Conservation (phyloP, 2,888 invertebrate species). For the Tiphia femorata region DNA sequence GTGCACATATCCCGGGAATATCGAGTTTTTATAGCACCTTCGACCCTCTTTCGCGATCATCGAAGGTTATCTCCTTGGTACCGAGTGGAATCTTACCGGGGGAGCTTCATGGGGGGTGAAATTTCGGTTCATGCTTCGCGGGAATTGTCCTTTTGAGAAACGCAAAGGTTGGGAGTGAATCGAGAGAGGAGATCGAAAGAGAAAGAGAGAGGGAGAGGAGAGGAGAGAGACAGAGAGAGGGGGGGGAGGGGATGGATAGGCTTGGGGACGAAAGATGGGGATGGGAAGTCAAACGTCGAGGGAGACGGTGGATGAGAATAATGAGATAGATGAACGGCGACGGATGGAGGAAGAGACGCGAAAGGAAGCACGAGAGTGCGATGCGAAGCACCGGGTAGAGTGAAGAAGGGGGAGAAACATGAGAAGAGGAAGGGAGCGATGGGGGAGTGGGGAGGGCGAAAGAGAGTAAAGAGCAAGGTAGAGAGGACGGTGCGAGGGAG, state of each 20-base stretch:
- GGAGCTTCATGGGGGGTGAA: constrained; percentile 11
- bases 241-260: constrained; percentile 5
- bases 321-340: background rate
- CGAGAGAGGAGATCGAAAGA: background rate
- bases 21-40: constrained; percentile 26
- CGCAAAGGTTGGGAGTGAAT: background rate
- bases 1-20: constrained; percentile 12
- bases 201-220: background rate
- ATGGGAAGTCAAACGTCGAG: background rate
- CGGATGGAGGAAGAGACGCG: background rate
- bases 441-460: background rate
- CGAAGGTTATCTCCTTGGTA: constrained; percentile 22
- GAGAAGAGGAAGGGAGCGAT: background rate
- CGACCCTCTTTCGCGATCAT: constrained; percentile 20
- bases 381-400: background rate
- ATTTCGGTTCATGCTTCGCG: constrained; percentile 26
- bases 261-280: background rate
- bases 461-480: constrained; percentile 12
- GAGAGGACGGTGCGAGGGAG: constrained; percentile 12
- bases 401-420: background rate
- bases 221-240: background rate
- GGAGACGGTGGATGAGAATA: too few species aligned
- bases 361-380: background rate
- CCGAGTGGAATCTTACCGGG: constrained; percentile 9
- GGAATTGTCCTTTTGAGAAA: constrained; percentile 25